A percentile compares a stretch with the other conserved stretches of the same genome.
Conservation (phyloP, 1,140 invertebrate species). For the Riptortus pedestris region DNA sequence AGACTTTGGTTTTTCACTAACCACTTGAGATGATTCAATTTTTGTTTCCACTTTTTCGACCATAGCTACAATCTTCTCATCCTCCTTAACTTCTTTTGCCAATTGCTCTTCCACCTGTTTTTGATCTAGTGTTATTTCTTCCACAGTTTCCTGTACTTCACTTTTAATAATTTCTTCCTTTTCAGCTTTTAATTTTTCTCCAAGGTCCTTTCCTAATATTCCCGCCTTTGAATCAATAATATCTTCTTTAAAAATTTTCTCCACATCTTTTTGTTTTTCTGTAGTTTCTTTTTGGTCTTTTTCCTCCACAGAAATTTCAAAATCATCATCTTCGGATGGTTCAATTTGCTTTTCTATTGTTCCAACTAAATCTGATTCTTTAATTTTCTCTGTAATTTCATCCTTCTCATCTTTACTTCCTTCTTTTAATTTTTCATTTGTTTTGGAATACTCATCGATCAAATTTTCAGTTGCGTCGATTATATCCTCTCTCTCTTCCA, state of each 20-base stretch:
- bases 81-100: background rate
- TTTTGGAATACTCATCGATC: no score
- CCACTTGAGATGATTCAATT: background rate
- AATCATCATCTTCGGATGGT: background rate
- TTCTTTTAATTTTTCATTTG: no score
- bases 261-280: background rate
- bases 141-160: slow-evolving; percentile 3
- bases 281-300: background rate
- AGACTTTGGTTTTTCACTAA: background rate
- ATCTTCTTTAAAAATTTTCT: background rate
- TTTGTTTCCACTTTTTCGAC: slow-evolving; percentile 27
- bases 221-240: background rate
- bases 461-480: no score
- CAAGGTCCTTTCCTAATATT: background rate
- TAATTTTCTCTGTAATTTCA: no score
- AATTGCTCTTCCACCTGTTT: background rate
- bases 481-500: background rate
- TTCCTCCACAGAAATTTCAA: background rate
- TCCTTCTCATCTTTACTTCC: no score
- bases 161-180: background rate
- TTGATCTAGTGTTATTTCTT: background rate
- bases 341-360: background rate
- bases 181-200: slow-evolving; percentile 8
- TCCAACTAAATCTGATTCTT: background rate
- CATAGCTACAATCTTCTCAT: slow-evolving; percentile 22